These are phyloP conservation scores for Calliopsis andreniformis DNA, from an alignment of 1,140 invertebrate species.

Conservation along the genomic window DNA sequence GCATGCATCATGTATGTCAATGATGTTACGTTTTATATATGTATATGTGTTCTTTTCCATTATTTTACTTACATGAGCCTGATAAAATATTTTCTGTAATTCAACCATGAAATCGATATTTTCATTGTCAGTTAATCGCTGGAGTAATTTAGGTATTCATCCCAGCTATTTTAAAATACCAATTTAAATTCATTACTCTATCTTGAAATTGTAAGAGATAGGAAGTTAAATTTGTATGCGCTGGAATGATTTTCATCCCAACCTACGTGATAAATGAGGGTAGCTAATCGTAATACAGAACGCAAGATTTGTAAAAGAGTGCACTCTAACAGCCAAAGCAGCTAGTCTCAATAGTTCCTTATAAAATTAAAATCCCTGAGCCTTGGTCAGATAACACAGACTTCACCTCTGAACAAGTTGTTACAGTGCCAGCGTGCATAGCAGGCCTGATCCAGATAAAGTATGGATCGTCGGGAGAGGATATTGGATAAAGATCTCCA, in stretches of 20 bases:
- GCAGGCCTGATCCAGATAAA: not conserved
- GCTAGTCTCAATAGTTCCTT: slow-evolving; percentile 8
- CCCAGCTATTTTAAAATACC: too few relatives aligned
- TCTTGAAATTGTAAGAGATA: too few relatives aligned
- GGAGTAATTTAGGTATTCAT: too few relatives aligned
- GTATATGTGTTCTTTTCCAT: too few relatives aligned
- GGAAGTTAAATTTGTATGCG: too few relatives aligned
- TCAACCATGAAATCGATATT: too few relatives aligned
- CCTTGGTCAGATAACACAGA: not conserved
- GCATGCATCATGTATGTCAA: not conserved
- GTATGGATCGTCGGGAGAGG: slow-evolving; percentile 4
- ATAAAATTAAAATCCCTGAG: slow-evolving; percentile 4
- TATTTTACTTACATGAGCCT: too few relatives aligned
- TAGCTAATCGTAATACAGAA: not conserved
- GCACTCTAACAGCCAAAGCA: not conserved
- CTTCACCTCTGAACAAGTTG: slow-evolving; percentile 27
- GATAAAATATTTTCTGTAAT: too few relatives aligned
- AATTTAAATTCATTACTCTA: too few relatives aligned
- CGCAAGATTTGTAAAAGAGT: not conserved
- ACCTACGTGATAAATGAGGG: too few relatives aligned
- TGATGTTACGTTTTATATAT: not conserved
- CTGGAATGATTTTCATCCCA: not conserved
- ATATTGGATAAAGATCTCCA: slow-evolving; percentile 50
- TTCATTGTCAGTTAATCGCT: too few relatives aligned
- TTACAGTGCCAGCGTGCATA: not conserved